These are phyloP conservation scores for Enteromius anoplus DNA, from an alignment of 2,797 vertebrate genomes.

Conservation along the genomic window DNA sequence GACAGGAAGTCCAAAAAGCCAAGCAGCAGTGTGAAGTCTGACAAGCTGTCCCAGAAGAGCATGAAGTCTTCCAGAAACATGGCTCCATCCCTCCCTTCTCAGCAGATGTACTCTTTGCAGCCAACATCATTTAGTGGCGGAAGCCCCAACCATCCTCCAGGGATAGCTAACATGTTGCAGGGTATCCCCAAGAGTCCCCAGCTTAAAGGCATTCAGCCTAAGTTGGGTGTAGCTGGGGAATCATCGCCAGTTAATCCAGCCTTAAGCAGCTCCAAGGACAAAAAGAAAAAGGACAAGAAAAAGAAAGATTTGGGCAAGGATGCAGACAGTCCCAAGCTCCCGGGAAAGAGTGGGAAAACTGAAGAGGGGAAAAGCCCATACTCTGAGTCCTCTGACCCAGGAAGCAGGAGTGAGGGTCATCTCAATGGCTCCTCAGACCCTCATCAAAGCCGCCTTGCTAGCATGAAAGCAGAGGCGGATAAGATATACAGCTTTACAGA, in stretches of 20 bases:
- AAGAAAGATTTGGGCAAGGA: constrained; percentile 89
- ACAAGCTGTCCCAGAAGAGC: constrained; percentile 91
- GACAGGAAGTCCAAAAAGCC: constrained; percentile 92
- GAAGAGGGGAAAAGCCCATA: constrained; percentile 92
- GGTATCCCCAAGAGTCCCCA: constrained; percentile 91
- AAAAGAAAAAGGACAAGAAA: constrained; percentile 97
- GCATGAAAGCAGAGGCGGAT: constrained; percentile 97
- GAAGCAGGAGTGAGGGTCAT: constrained; percentile 79
- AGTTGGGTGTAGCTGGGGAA: constrained; percentile 84
- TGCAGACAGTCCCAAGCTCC: constrained; percentile 85
- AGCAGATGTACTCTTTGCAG: constrained; percentile 90
- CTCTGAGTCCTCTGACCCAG: constrained; percentile 81
- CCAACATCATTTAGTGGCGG: constrained; percentile 84
- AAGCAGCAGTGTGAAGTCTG: constrained; percentile 80
- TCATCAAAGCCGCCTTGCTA: constrained; percentile 95
- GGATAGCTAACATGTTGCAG: constrained; percentile 87
- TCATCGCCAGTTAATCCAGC: constrained; percentile 82
- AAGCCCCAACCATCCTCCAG: constrained; percentile 75
- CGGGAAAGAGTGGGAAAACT: constrained; percentile 78
- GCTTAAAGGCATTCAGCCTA: constrained; percentile 89
- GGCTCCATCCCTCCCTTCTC: constrained; percentile 84
- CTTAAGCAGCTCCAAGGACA: constrained; percentile 87
- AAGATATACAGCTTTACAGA: constrained; percentile 99
- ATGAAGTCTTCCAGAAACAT: constrained; percentile 90
- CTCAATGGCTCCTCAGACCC: constrained; percentile 92